These are phyloP conservation scores for Tipula lateralis DNA, from an alignment of 2,888 invertebrate genomes.

Conservation along the genomic window DNA sequence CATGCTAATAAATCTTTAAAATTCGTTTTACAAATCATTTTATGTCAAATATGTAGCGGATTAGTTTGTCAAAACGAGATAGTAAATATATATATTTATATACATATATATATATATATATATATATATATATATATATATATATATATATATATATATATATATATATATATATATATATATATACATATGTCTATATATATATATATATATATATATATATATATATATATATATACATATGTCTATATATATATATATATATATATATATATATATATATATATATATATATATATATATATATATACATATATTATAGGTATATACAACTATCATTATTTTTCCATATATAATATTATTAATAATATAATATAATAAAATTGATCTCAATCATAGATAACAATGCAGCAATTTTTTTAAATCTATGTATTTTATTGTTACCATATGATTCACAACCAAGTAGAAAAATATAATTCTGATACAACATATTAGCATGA, in stretches of 20 bases:
- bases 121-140: background rate
- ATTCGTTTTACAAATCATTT: background rate
- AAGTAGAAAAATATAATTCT: constrained; percentile 2
- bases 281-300: too few relatives aligned
- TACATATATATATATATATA: background rate
- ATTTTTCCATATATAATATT: background rate
- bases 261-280: too few relatives aligned
- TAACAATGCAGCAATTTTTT: constrained; percentile 28
- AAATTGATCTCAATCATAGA: constrained; percentile 31
- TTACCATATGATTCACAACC: background rate
- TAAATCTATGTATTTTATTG: background rate
- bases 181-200: too few relatives aligned
- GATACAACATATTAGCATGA: background rate
- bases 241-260: too few relatives aligned
- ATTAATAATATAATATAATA: background rate
- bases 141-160: background rate
- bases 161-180: too few relatives aligned
- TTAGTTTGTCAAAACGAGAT: too few relatives aligned
- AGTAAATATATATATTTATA: background rate
- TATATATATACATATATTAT: background rate
- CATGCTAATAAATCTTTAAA: background rate
- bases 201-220: too few relatives aligned
- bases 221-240: too few relatives aligned
- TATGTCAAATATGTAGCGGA: background rate
- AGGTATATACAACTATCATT: background rate